Evolutionary conservation across 2,113 vertebrate genomes (phyloP), one percentile per base, ranked within the genome.

Genomic region (Chloropsis hardwickii): DNA sequence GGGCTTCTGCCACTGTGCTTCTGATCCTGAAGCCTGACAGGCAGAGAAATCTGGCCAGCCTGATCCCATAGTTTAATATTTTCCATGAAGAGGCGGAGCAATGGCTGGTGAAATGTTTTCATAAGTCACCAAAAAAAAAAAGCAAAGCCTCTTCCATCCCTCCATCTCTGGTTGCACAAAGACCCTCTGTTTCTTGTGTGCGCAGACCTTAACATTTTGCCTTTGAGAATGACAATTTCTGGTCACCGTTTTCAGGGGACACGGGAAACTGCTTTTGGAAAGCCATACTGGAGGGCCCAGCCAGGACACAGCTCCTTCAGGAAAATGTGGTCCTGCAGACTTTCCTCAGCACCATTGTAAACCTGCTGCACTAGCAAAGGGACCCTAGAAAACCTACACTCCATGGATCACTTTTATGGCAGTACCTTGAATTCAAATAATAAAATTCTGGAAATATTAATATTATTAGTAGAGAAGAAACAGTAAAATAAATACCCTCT

Each of bases 1-100:
- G 95, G 94, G 90, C 33, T 79, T 69, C 66, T 96, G 95, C 94
- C 94, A 97, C 81, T 92, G 91, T 97, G 96, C 50, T 92, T 95
- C 74, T 96, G 94, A 95, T 95, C 54, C 78, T 90, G 66, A 79
- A 95, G 54, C 57, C 58, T 95, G 91, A 95, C 94, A 91, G 71
- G 87, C 90, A 86, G 81, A 85, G 87, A 80, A 97, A 88, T 77
- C 84, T 96, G 70, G 94, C 91, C 37, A 1, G 74, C 66, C 70
- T 0, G 12, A 89, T 69, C 78, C 85, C 17, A 28, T n/a, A 39
- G 0, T 77, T 69, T 95, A 94, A 97, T 90, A 96, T 86, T 96
- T 97, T 97, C 96, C 95, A 74, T 53, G n/a, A 31, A 94, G 91
- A 94, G 62, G 79, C 82, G 90, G 81, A 93, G 79, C 47, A 53